Conservation (phyloP, 2,797 vertebrate genomes). For the Clarias platycephalus region DNA sequence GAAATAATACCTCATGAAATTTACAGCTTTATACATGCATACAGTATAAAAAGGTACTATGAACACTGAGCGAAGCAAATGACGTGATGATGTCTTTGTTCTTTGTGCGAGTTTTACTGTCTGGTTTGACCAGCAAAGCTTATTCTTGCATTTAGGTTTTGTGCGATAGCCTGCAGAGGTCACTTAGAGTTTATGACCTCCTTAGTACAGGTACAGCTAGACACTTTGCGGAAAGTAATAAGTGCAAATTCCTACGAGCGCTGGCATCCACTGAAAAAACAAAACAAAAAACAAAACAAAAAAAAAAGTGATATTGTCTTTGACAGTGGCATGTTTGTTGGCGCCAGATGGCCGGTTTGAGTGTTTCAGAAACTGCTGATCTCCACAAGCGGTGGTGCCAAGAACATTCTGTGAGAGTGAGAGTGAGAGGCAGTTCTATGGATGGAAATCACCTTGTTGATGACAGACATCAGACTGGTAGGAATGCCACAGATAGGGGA, state of each 20-base stretch:
- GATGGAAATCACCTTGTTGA: background rate
- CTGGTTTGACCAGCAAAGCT: too few species aligned
- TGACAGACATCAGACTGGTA: background rate
- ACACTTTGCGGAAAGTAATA: background rate
- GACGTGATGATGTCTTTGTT: too few species aligned
- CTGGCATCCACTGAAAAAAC: background rate
- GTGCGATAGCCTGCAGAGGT: too few species aligned
- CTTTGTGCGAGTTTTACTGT: too few species aligned
- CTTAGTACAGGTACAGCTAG: background rate
- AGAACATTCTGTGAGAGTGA: background rate
- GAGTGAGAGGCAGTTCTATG: background rate
- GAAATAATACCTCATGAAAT: too few species aligned
- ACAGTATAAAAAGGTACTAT: too few species aligned
- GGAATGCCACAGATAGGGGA: background rate
- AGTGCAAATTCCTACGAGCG: background rate
- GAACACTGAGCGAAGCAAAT: too few species aligned
- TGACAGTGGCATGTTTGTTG: background rate
- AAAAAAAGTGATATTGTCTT: background rate
- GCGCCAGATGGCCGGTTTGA: background rate
- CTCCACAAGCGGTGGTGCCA: background rate
- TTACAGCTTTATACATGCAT: too few species aligned
- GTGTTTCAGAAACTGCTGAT: background rate
- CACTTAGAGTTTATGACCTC: too few species aligned
- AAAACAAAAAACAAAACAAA: background rate
- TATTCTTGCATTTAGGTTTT: too few species aligned